Base-by-base conservation (phyloP, 2,113 vertebrate genomes). In the Australoheros scitulus region DNA sequence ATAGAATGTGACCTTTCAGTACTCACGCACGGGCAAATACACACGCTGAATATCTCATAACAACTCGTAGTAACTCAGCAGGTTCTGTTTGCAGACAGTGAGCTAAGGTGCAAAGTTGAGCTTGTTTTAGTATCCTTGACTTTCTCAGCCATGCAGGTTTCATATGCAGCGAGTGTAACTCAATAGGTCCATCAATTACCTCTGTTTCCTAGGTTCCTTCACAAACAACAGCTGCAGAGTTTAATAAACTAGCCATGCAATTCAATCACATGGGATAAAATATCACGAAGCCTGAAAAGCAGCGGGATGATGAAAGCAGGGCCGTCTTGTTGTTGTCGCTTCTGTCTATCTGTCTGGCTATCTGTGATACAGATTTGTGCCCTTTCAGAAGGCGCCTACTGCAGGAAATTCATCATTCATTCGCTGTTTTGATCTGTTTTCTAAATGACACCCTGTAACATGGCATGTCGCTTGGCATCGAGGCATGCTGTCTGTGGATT, bases 141-240 rank as follows among this genome's bases (percentile, higher is more conserved):
- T 88, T 87, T 92, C 80, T 82, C 80, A n/a, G 78, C 32, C 55
- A 43, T 3, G 68, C 56, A 68, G 86, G 83, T 88, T 91, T 92
- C 90, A 81, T 82, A 80, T 92, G 84, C 76, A 70, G 83, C 10
- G 36, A 83, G 76, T 79, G 93, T 91, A 94, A 95, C 92, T 83
- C 81, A 88, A 92, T 84, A 91, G 86, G 81, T 88, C 89, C 91
- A 90, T 94, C 92, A 91, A 89, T 94, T 93, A 94, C 91, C 86
- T 92, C 89, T 64, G 93, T 95, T 94, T 94, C 94, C 94, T 90
- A 78, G 93, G 93, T 91, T 92, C 87, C 88, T 86, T 89, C 87
- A 88, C 87, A 95, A 96, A 96, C 95, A 96, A 95, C 95, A 96
- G 95, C 95, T 95, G 95, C 93, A 92, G 91, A 90, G 89, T 93